Evolutionary conservation across 1,140 invertebrate genomes (phyloP), one percentile per base, ranked within the genome.

Genomic region (Zaprionus lachaisei): DNA sequence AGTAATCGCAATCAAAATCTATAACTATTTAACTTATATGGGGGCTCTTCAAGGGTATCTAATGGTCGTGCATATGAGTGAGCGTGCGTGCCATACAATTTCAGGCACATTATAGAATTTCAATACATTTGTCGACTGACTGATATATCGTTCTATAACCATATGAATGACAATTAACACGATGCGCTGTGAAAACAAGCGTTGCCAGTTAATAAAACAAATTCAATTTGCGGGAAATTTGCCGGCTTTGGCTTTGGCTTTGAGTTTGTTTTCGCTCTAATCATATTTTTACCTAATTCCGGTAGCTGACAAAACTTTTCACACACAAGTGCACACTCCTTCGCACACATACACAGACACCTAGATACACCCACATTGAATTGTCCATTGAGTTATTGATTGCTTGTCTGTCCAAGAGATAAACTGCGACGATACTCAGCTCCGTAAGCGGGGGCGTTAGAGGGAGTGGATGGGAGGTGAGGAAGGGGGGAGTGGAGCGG

Each of bases 321-420:
- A 80, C 83, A 86, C 44, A 70, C 41, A 1, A 31, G 9, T 31
- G 34, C 51, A 17, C 12, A 24, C 24, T 14, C 5, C 22, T 51
- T 4, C n/a, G 34, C 69, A 81, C 69, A 69, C 55, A 81, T 20
- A 28, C 28, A 31, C 28, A 64, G 11, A 69, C 55, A 73, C 20
- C 14, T 28, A 34, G 38, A 4, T 15, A 41, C 38, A 41, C 44
- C 20, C 20, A 14, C 64, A 51, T 65, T 58, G 72, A 83, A 82
- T 80, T 80, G 49, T 69, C 77, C 70, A 72, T 77, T 80, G 77
- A 74, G 69, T 83, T 87, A 86, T 87, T 86, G 71, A 86, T 87
- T 87, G 77, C 70, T 77, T 80, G 83, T 80, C 77, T 83, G 82
- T 68, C 61, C 47, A 41, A 44, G 22, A 56, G 66, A 63, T 57